A percentile compares a stretch with the other conserved stretches of the same genome.
Conservation (phyloP, 2,888 invertebrate species). For the Tiliacea aurago region DNA sequence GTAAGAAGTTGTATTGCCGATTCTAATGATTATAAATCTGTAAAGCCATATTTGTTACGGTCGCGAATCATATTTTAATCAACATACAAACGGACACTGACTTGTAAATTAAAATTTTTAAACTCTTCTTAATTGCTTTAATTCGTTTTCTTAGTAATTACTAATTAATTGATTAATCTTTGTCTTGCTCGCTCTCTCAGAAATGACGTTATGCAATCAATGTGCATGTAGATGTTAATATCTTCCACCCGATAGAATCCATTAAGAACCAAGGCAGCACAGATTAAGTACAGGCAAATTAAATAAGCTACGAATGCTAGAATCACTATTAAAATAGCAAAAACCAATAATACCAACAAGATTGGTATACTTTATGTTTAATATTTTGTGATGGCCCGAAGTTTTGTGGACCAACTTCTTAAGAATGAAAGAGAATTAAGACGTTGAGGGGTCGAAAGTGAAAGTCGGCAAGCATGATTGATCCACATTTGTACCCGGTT, state of each 20-base stretch:
- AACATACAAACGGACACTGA: too few relatives aligned
- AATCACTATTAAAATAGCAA: background rate
- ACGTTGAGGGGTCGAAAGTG: background rate
- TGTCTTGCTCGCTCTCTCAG: background rate
- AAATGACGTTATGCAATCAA: too few relatives aligned
- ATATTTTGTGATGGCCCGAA: background rate
- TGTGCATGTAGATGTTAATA: background rate
- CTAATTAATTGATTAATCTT: background rate
- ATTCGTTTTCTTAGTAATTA: background rate
- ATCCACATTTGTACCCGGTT: background rate
- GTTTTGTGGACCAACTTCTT: conserved; percentile 4
- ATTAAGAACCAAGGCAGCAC: background rate
- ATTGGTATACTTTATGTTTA: background rate
- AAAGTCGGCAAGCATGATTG: conserved; percentile 1
- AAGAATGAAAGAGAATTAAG: background rate
- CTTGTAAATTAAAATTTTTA: too few relatives aligned
- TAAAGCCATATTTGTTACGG: too few relatives aligned
- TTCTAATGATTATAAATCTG: too few relatives aligned
- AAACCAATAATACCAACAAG: background rate
- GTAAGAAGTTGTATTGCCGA: too few relatives aligned
- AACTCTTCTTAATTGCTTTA: background rate
- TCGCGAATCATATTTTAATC: too few relatives aligned
- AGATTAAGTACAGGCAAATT: background rate
- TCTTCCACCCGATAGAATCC: conserved; percentile 8
- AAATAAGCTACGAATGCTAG: background rate